phyloP scores from a whole-genome alignment of 2,113 vertebrate genomes.

The Turnix velox region DNA sequence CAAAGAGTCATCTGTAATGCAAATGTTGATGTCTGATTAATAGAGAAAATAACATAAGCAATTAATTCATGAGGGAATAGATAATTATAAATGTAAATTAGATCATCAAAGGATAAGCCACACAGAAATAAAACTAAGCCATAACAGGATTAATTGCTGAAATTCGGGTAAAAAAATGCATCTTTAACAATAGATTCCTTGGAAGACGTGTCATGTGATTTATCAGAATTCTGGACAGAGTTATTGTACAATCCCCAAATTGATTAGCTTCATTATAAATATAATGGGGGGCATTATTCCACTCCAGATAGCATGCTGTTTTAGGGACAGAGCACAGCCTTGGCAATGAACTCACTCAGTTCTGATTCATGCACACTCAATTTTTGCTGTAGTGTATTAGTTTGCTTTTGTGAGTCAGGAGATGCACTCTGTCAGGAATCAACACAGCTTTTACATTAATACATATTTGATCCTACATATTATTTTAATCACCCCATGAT shows the following conservation, averaged over 20 bases:
- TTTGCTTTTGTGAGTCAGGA: background rate
- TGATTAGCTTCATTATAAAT: constrained; percentile 21
- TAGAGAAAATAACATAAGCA: constrained; percentile 52
- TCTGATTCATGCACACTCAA: background rate
- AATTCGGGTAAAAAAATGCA: background rate
- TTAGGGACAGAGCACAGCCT: background rate
- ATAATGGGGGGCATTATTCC: background rate
- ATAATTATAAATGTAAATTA: constrained; percentile 57
- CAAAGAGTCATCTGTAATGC: constrained; percentile 49
- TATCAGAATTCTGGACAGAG: constrained; percentile 10
- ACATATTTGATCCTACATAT: background rate
- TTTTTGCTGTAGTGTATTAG: background rate
- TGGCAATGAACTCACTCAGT: background rate
- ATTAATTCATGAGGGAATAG: constrained; percentile 42
- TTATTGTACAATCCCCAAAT: constrained; percentile 15
- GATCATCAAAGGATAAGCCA: constrained; percentile 58
- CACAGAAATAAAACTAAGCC: constrained; percentile 37
- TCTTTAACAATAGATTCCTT: constrained; percentile 26
- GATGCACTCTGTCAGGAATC: background rate
- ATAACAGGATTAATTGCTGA: constrained; percentile 52
- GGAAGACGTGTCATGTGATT: background rate
- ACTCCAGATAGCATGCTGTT: background rate
- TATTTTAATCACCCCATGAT: background rate
- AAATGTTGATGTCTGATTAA: constrained; percentile 57
- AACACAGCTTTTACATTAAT: background rate